Percentiles rank a stretch among this genome's conserved stretches.
Conservation (phyloP, 2,797 vertebrate genomes). For the Peromyscus attwateri region DNA sequence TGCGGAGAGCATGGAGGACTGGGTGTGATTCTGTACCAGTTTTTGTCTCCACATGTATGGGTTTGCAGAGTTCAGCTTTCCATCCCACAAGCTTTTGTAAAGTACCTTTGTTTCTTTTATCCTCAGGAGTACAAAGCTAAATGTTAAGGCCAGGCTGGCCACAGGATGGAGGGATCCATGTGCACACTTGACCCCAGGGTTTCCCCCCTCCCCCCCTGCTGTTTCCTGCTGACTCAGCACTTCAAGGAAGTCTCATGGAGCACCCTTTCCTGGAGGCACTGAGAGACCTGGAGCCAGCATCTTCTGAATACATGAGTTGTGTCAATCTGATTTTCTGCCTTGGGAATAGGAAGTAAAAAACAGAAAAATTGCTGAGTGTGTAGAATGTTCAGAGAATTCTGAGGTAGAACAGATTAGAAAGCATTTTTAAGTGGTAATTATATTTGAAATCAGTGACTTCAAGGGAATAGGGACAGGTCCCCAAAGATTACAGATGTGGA, state of each 20-base stretch:
- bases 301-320: not conserved
- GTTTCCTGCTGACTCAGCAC: not conserved
- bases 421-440: slow-evolving; percentile 67
- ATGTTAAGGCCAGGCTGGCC: not conserved
- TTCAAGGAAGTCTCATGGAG: accelerated
- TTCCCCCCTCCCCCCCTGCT: not conserved
- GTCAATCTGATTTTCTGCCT: slow-evolving; percentile 29
- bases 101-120: not conserved
- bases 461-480: not conserved
- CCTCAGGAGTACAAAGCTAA: not conserved
- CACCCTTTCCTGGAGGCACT: not conserved
- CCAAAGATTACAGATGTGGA: not conserved
- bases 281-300: not conserved
- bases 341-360: slow-evolving; percentile 15
- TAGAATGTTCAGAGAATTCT: slow-evolving; percentile 36
- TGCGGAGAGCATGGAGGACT: not conserved
- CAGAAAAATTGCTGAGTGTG: not conserved
- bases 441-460: slow-evolving; percentile 46
- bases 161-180: not conserved
- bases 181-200: accelerated
- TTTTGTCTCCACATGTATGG: not conserved
- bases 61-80: not conserved
- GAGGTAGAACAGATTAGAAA: slow-evolving; percentile 41
- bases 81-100: not conserved
- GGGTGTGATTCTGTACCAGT: not conserved